A percentile compares a stretch with the other conserved stretches of the same genome.
phyloP scores from a whole-genome alignment of 2,113 vertebrate genomes.

The Spheniscus mendiculus region DNA sequence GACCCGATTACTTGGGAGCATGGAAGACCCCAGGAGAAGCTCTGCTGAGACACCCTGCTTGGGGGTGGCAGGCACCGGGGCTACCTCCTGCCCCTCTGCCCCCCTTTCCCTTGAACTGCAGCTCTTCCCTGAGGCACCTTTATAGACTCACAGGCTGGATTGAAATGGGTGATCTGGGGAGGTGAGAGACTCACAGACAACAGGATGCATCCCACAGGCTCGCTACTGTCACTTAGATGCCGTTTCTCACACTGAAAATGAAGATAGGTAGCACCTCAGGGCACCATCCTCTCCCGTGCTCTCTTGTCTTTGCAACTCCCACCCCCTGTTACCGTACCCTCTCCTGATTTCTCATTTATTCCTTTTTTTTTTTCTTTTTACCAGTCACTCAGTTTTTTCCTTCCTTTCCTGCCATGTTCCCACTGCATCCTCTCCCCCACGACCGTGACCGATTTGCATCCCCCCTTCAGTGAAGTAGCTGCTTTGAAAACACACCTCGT shows the following conservation, averaged over 20 bases:
- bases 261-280: neutral
- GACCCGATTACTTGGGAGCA: accelerated
- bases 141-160: neutral
- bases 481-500: neutral
- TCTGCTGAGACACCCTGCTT: accelerated
- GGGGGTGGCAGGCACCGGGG: too few relatives aligned
- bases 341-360: neutral
- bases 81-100: neutral
- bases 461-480: neutral
- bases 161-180: neutral
- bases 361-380: neutral
- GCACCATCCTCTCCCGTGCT: neutral
- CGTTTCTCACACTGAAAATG: neutral
- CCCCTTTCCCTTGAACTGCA: neutral
- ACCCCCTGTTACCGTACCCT: accelerated
- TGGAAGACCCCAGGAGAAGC: neutral
- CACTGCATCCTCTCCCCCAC: neutral
- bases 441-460: neutral
- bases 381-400: neutral
- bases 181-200: neutral
- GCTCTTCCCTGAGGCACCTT: neutral
- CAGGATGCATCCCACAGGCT: neutral
- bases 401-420: neutral
- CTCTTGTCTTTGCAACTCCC: neutral
- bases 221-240: neutral